These are phyloP conservation scores for Pachycephus smyrnensis DNA, from an alignment of 2,888 invertebrate species.

Conservation along the genomic window DNA sequence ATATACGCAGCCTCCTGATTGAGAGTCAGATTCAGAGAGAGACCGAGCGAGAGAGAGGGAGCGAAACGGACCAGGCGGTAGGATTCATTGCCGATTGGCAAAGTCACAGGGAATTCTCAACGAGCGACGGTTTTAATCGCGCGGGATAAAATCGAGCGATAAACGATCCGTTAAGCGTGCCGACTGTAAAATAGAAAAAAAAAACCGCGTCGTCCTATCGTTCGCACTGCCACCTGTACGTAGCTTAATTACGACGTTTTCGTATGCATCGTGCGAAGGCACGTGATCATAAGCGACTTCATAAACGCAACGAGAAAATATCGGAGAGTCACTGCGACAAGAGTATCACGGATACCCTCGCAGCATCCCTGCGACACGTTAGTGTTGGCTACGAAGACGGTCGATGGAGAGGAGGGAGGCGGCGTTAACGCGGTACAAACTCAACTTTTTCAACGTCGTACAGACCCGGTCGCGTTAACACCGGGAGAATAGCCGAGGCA, in stretches of 20 bases:
- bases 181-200: background rate
- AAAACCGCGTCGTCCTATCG: background rate
- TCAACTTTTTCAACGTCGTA: background rate
- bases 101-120: background rate
- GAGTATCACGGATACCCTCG: background rate
- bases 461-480: background rate
- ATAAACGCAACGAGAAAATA: background rate
- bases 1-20: background rate
- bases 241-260: background rate
- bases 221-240: background rate
- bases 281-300: background rate
- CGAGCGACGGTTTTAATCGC: background rate
- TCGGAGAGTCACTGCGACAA: background rate
- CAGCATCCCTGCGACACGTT: background rate
- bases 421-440: background rate
- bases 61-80: background rate
- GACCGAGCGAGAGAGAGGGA: background rate
- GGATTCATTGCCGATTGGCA: background rate
- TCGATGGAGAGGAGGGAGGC: background rate
- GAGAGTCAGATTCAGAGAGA: background rate
- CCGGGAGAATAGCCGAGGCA: slow-evolving; percentile 12
- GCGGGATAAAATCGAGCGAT: background rate
- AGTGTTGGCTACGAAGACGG: background rate
- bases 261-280: background rate
- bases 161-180: background rate